Conservation (phyloP, 2,888 invertebrate genomes). For the Heteropelma amictum region DNA sequence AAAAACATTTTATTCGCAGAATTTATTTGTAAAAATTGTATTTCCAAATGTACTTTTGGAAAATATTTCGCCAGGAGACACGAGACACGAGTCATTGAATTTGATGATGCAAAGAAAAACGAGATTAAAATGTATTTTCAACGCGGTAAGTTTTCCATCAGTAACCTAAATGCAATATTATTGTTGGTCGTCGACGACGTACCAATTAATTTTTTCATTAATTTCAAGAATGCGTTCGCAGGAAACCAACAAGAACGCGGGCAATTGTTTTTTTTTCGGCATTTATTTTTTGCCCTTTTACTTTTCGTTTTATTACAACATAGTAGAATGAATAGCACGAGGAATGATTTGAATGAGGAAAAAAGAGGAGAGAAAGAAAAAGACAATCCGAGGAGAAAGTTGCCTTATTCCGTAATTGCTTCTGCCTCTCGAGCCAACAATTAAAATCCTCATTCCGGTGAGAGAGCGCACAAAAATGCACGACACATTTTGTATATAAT, state of each 20-base stretch:
- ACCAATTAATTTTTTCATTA: slow-evolving; percentile 11
- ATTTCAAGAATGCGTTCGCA: background rate
- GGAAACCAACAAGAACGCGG: background rate
- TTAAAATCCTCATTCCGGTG: slow-evolving; percentile 51
- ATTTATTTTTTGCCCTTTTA: background rate
- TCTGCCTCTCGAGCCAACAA: slow-evolving; percentile 39
- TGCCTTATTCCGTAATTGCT: slow-evolving; percentile 46
- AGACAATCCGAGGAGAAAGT: slow-evolving; percentile 29
- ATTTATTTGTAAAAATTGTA: too few relatives aligned
- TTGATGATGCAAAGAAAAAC: too few relatives aligned
- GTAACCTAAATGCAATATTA: background rate
- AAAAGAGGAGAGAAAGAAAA: slow-evolving; percentile 1
- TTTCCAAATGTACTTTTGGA: too few relatives aligned
- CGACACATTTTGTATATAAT: slow-evolving; percentile 40
- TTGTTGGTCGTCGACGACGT: background rate
- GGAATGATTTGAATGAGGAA: slow-evolving; percentile 4
- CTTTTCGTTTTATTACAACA: background rate
- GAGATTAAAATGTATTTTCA: too few relatives aligned
- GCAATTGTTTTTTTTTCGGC: background rate
- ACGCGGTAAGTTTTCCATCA: too few relatives aligned
- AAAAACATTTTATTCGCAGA: too few relatives aligned
- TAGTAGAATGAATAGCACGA: background rate
- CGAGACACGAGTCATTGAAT: too few relatives aligned
- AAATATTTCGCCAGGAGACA: too few relatives aligned
- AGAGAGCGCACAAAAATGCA: slow-evolving; percentile 34